Percentiles rank a stretch among this genome's conserved stretches.
phyloP scores from a whole-genome alignment of 2,113 vertebrate genomes.

The Actinemys pallida region DNA sequence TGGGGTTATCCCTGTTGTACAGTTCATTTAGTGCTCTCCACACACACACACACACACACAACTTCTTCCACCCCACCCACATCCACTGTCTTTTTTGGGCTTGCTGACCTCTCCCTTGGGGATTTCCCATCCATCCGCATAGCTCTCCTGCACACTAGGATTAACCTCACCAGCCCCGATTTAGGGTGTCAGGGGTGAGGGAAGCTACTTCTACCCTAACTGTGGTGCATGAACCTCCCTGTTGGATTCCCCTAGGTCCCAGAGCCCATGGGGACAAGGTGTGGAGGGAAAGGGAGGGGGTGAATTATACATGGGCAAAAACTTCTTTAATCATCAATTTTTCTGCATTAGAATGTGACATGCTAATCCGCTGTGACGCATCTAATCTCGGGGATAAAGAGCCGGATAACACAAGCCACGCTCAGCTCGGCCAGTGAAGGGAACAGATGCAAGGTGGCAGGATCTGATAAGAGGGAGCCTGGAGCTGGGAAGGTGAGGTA shows the following conservation, averaged over 20 bases:
- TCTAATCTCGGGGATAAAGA: slow-evolving; percentile 77
- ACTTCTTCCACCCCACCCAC: background rate
- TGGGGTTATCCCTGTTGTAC: background rate
- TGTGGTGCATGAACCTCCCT: background rate
- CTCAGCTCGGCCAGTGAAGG: slow-evolving; percentile 43
- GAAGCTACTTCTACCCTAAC: background rate
- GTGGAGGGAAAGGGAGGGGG: slow-evolving; percentile 43
- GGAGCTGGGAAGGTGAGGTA: background rate
- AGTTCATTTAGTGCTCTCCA: background rate
- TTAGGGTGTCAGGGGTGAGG: background rate
- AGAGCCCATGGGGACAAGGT: background rate
- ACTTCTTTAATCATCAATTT: slow-evolving; percentile 64
- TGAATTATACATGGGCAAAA: slow-evolving; percentile 48
- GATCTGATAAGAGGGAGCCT: slow-evolving; percentile 66
- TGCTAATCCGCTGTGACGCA: slow-evolving; percentile 73
- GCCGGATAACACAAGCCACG: slow-evolving; percentile 66
- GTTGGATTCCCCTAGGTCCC: background rate
- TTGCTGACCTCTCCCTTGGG: background rate
- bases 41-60: too few species aligned
- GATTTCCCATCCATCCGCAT: background rate
- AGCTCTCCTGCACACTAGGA: background rate
- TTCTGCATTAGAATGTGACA: slow-evolving; percentile 72
- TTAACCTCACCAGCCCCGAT: background rate
- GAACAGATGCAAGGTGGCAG: slow-evolving; percentile 70
- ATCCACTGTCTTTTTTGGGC: background rate